Evolutionary conservation across 1,140 invertebrate species (phyloP).

Genomic region (Trichogramma pretiosum): DNA sequence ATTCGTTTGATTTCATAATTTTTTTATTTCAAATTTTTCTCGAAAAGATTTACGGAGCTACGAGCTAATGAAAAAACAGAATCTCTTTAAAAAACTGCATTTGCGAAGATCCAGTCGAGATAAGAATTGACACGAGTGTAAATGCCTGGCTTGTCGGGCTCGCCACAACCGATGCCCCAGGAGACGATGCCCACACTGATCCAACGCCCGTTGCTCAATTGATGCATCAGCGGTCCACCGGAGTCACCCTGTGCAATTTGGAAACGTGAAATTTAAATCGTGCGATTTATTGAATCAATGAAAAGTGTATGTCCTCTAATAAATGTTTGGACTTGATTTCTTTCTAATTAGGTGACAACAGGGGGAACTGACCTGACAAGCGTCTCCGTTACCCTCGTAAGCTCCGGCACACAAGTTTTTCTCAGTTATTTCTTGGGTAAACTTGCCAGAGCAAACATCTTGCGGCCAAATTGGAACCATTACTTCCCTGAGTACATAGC

Average conservation of each 20-base stretch:
- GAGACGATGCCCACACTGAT: constrained; percentile 72
- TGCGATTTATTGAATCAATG: too few relatives aligned
- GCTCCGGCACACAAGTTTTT: constrained; percentile 65
- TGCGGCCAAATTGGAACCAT: constrained; percentile 73
- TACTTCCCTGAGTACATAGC: constrained; percentile 65
- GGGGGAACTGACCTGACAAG: constrained; percentile 58
- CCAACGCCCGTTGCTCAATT: constrained; percentile 64
- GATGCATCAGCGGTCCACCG: constrained; percentile 69
- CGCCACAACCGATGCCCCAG: constrained; percentile 66
- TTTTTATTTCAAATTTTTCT: background rate
- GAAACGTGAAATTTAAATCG: too few relatives aligned
- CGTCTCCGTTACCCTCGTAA: constrained; percentile 63
- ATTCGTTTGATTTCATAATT: background rate
- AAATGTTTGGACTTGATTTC: too few relatives aligned
- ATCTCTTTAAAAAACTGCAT: constrained; percentile 50
- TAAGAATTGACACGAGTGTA: constrained; percentile 64
- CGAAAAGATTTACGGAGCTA: constrained; percentile 1
- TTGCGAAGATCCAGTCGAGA: constrained; percentile 63
- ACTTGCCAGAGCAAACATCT: constrained; percentile 54
- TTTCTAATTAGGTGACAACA: too few relatives aligned
- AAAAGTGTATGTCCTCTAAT: too few relatives aligned
- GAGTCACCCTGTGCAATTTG: constrained; percentile 62
- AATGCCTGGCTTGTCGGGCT: constrained; percentile 57
- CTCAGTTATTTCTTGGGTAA: constrained; percentile 53
- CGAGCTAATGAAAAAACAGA: background rate